Evolutionary conservation across 37 sponge, comb jelly and placozoan species (phyloP).

Genomic region (Bolinopsis microptera): DNA sequence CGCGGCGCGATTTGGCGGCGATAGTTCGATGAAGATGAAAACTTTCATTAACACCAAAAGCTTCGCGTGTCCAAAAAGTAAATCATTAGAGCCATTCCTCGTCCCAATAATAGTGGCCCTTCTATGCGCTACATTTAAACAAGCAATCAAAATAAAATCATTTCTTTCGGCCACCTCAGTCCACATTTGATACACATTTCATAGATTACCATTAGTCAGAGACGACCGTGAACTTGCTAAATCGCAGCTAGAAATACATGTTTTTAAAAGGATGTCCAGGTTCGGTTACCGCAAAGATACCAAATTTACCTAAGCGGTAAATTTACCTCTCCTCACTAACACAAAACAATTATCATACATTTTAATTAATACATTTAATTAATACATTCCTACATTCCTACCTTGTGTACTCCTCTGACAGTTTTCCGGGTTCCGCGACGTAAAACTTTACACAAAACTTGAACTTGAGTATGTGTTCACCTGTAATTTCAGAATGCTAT

Average conservation of each 20-base stretch:
- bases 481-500: not conserved
- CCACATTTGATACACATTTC: not conserved
- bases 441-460: slow-evolving; percentile 89
- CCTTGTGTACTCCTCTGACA: slow-evolving; percentile 88
- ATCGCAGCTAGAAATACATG: too few relatives aligned
- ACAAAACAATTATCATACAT: too few relatives aligned
- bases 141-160: not conserved
- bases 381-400: not conserved
- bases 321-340: too few relatives aligned
- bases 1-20: not conserved
- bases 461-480: slow-evolving; percentile 65
- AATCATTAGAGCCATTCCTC: too few relatives aligned
- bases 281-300: too few relatives aligned
- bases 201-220: too few relatives aligned
- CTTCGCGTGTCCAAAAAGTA: not conserved
- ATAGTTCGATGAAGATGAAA: not conserved
- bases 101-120: too few relatives aligned
- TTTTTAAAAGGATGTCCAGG: too few relatives aligned
- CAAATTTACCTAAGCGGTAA: too few relatives aligned
- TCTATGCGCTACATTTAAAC: too few relatives aligned
- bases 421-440: slow-evolving; percentile 77
- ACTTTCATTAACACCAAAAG: not conserved
- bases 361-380: too few relatives aligned
- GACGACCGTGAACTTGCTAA: too few relatives aligned
- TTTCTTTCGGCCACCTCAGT: not conserved